Evolutionary conservation across 2,888 invertebrate species (phyloP).

Genomic region (Aphidius colemani): DNA sequence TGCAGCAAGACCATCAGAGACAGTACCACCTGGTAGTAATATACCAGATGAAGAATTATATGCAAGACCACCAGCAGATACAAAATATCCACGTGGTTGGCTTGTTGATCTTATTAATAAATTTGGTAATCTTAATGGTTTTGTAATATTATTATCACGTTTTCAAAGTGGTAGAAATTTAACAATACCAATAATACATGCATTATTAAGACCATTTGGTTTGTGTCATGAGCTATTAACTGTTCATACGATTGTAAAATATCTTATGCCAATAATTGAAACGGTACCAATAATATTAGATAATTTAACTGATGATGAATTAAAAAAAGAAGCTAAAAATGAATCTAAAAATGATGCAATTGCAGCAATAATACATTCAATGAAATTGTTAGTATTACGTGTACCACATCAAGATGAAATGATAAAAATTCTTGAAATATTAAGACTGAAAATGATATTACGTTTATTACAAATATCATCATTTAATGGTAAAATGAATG

Average conservation of each 20-base stretch:
- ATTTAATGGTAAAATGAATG: conserved; percentile 99
- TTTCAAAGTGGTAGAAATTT: conserved; percentile 78
- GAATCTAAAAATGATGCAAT: conserved; percentile 96
- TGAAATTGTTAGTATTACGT: conserved; percentile 86
- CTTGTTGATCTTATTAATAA: conserved; percentile 94
- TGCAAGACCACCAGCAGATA: conserved; percentile 78
- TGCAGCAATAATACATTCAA: conserved; percentile 90
- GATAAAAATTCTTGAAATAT: conserved; percentile 84
- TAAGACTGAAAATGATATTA: conserved; percentile 94
- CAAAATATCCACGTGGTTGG: conserved; percentile 90
- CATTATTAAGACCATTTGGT: conserved; percentile 88
- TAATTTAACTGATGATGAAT: conserved; percentile 91
- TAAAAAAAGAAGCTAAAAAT: conserved; percentile 93
- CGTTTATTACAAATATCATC: conserved; percentile 93
- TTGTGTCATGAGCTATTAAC: conserved; percentile 90
- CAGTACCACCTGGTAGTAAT: conserved; percentile 67
- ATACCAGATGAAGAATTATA: conserved; percentile 73
- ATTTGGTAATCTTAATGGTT: conserved; percentile 89
- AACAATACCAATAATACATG: conserved; percentile 77
- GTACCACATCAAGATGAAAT: conserved; percentile 84
- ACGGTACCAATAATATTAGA: conserved; percentile 88
- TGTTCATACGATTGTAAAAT: conserved; percentile 86
- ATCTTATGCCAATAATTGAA: conserved; percentile 90
- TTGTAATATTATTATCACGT: conserved; percentile 81
- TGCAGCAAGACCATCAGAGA: conserved; percentile 76